Evolutionary conservation across 1,140 invertebrate species (phyloP).

Genomic region (Bombus affinis): DNA sequence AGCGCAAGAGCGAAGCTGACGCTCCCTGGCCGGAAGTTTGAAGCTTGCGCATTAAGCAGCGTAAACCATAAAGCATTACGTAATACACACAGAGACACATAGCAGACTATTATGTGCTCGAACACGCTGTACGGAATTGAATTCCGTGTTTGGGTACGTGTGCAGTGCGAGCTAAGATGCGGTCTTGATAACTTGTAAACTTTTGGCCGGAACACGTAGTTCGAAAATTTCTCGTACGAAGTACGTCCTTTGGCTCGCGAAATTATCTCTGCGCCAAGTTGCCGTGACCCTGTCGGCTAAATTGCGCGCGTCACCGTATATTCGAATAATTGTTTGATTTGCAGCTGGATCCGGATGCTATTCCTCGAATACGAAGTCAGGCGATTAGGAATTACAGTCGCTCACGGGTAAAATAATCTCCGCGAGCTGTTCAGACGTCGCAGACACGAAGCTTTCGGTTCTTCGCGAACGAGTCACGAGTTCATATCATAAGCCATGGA

Average conservation of each 20-base stretch:
- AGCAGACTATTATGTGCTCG: not conserved
- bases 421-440: not conserved
- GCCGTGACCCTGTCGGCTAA: not conserved
- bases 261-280: not conserved
- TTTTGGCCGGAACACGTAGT: not conserved
- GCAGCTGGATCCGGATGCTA: conserved; percentile 29
- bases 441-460: not conserved
- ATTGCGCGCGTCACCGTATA: not conserved
- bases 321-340: conserved; percentile 53
- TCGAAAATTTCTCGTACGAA: conserved; percentile 5
- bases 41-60: not conserved
- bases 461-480: no score
- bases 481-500: conserved; percentile 12
- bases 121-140: conserved; percentile 16
- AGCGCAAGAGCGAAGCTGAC: not conserved
- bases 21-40: not conserved
- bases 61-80: not conserved
- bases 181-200: conserved; percentile 3
- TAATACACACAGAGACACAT: not conserved
- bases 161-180: not conserved
- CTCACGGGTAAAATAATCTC: conserved; percentile 43
- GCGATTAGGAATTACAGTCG: conserved; percentile 40
- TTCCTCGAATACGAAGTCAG: conserved; percentile 7
- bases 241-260: not conserved
- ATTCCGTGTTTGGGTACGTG: not conserved